Base-by-base conservation (phyloP, 2,113 vertebrate species). In the Arizona elegans region DNA sequence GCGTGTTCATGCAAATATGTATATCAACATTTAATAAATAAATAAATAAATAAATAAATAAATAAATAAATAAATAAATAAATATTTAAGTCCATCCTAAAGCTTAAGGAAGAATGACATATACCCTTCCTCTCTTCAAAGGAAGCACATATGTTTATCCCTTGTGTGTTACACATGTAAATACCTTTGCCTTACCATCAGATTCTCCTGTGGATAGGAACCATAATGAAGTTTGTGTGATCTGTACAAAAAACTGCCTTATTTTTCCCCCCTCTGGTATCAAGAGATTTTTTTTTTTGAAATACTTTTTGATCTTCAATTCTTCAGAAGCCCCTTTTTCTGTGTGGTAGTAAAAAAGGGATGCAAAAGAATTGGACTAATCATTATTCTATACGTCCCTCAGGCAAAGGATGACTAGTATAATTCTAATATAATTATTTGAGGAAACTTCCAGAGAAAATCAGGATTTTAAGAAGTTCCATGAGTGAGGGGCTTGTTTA, bases 161-260 rank as follows among this genome's bases (percentile, higher is more conserved):
- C 91, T 56, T 53, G 91, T 55, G 88, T 75, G 90, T 88, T 94
- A 87, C 56, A n/a, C 92, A 92, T 81, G 88, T 88, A 94, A 94
- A 90, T 87, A 90, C 75, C 81, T 94, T 92, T 90, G 88, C 38
- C 89, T 92, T 75, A 43, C 38, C 54, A 90, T 85, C 62, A 87
- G 26, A 92, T 75, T 55, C 52, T 62, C 86, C 54, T 53, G 91
- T 59, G 92, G 81, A 92, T 87, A 85, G 58, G 91, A 94, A 92
- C 87, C 38, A 11, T 94, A 90, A 90, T 59, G 88, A 92, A 94
- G 59, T 65, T 91, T 91, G 59, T 89, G 90, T 93, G 87, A 94
- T 91, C 92, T 93, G 53, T 81, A 86, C 52, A 91, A 70, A 52
- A 5, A 91, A 90, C 6, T 89, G 88, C 52, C 52, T 91, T 89